phyloP scores from a whole-genome alignment of 2,888 invertebrate species.

The Drosophila parthenogenetica region DNA sequence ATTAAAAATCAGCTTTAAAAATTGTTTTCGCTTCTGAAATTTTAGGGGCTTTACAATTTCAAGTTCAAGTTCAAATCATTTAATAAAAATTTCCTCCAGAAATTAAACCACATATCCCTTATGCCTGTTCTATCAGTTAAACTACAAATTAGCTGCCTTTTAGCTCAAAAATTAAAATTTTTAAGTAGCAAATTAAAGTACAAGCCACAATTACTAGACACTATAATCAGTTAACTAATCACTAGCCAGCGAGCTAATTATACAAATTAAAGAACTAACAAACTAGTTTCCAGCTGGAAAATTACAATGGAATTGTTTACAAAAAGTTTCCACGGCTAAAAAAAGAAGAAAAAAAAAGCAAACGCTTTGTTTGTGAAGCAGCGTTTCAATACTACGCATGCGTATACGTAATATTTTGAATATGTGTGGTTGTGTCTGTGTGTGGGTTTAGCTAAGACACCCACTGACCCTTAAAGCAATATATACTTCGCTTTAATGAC shows the following conservation, averaged over 20 bases:
- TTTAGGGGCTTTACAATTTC: no score
- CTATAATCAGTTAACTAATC: not conserved
- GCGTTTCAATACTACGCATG: not conserved
- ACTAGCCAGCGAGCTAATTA: not conserved
- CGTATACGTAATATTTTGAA: conserved; percentile 8
- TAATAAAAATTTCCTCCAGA: no score
- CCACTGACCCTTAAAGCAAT: conserved; percentile 19
- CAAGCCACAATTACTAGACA: not conserved
- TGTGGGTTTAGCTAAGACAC: conserved; percentile 6
- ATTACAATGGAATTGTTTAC: not conserved
- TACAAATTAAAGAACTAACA: not conserved
- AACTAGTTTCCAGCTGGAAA: not conserved
- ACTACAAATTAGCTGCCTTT: no score
- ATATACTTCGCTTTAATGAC: not conserved
- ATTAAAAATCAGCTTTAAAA: no score
- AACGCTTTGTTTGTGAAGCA: no score
- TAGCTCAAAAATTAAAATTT: no score
- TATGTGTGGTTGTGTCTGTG: not conserved
- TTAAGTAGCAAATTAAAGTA: no score
- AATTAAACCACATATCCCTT: no score
- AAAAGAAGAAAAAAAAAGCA: no score
- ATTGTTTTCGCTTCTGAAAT: no score
- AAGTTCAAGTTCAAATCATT: no score
- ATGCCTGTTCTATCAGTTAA: no score
- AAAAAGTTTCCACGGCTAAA: not conserved